Evolutionary conservation across 2,113 vertebrate genomes (phyloP).

Genomic region (Nerophis ophidion): DNA sequence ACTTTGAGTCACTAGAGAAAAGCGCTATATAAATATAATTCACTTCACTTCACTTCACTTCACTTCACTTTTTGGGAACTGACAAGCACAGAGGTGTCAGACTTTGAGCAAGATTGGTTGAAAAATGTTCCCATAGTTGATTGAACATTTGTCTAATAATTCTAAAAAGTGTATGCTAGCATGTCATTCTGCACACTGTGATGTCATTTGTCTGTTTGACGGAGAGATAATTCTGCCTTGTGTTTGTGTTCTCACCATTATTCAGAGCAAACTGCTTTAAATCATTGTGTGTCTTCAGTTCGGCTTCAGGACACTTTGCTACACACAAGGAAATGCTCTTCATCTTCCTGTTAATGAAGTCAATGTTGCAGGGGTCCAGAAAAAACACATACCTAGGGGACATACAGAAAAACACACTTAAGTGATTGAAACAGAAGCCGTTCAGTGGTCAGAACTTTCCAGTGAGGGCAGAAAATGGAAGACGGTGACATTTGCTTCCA

Average conservation of each 20-base stretch:
- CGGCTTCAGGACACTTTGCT: slow-evolving; percentile 78
- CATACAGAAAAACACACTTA: neutral
- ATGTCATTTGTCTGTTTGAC: no score
- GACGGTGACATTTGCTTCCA: slow-evolving; percentile 48
- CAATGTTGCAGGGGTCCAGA: slow-evolving; percentile 92
- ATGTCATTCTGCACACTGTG: no score
- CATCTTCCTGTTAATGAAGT: slow-evolving; percentile 82
- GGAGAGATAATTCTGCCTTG: neutral
- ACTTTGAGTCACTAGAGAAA: no score
- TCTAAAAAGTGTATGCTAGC: no score
- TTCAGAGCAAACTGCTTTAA: slow-evolving; percentile 81
- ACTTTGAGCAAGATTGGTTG: no score
- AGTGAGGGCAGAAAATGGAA: slow-evolving; percentile 30
- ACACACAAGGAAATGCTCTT: slow-evolving; percentile 90
- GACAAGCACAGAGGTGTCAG: no score
- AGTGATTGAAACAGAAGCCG: neutral
- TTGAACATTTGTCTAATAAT: no score
- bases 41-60: no score
- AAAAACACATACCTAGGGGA: slow-evolving; percentile 89
- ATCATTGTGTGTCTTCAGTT: slow-evolving; percentile 77
- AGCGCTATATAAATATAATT: no score
- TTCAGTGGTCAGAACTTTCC: slow-evolving; percentile 16
- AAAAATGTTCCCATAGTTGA: no score
- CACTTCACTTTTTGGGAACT: no score
- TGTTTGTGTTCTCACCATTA: slow-evolving; percentile 77